Base-by-base conservation (phyloP, 2,797 vertebrate species). In the Pterois miles region DNA sequence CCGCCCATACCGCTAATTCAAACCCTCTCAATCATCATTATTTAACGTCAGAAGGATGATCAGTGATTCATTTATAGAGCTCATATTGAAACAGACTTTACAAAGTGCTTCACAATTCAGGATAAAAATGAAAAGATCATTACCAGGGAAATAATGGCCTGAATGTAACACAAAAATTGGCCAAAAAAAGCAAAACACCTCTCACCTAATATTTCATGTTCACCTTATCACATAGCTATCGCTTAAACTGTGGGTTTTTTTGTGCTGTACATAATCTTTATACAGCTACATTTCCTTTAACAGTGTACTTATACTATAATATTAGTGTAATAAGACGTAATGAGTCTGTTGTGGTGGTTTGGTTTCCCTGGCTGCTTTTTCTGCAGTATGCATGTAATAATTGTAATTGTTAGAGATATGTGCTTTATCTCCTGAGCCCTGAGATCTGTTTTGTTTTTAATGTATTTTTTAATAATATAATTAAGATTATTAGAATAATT, bases 401-500 rank as follows among this genome's bases (percentile, higher is more conserved):
- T 52, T 65, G 43, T 40, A 76, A 52, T 18, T 33, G 27, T 57
- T 69, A 14, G 4, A 75, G 31, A 65, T 33, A 38, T 5, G 8
- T 40, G 18, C 66, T 70, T 31, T 67, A 43, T 68, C 20, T 68
- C 46, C 22, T 3, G 69, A 52, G 29, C 62, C n/a, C 56, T 36
- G 6, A 67, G 71, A 38, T 59, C 22, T 69, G 54, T 60, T 77
- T 77, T 33, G 43, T 70, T 78, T 78, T 75, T 20, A 13, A 63
- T 43, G 53, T 63, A 2, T 25, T 73, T 86, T 78, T 76, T 73
- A 40, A 13, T 1, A 20, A 64, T 67, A 4, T 83, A 75, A 81
- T 81, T 77, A 70, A 84, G 73, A 75, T 76, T 22, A 86, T 84
- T 70, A 50, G 68, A 74, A 86, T 71, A 80, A 81, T 88, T 70